Conservation (phyloP, 2,113 vertebrate species). For the Dipodomys spectabilis region DNA sequence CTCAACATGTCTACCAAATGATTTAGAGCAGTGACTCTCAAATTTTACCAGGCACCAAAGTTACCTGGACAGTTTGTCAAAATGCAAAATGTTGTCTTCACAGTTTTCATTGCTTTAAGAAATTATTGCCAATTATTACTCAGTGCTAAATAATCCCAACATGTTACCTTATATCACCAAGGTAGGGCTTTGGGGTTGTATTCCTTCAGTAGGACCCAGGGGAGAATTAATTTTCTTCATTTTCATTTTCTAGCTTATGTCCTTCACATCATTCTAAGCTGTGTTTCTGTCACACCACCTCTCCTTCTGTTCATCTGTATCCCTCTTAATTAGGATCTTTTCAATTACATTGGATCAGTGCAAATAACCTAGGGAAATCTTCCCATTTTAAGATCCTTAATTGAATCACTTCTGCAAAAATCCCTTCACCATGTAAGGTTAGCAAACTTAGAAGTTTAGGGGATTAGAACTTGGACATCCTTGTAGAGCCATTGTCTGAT, state of each 20-base stretch:
- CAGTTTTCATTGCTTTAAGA: not conserved
- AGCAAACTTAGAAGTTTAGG: not conserved
- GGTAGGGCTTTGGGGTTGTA: not conserved
- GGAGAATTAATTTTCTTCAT: not conserved
- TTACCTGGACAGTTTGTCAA: not conserved
- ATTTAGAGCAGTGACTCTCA: not conserved
- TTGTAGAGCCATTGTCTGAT: not conserved
- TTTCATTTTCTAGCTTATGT: not conserved
- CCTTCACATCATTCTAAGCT: not conserved
- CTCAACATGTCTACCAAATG: conserved; percentile 73
- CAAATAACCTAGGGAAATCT: too few species aligned
- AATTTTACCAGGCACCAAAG: not conserved
- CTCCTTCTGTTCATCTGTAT: too few species aligned
- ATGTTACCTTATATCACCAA: not conserved
- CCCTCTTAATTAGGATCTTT: too few species aligned
- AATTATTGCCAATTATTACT: not conserved
- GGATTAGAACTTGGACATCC: not conserved
- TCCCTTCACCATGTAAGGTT: not conserved
- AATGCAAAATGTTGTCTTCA: not conserved
- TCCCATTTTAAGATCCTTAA: too few species aligned
- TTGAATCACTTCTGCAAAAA: not conserved
- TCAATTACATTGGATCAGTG: too few species aligned
- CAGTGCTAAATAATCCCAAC: not conserved
- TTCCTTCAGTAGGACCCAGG: not conserved
- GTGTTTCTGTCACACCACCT: not conserved